Conservation (phyloP, 2,888 invertebrate genomes). For the Xylota segnis region DNA sequence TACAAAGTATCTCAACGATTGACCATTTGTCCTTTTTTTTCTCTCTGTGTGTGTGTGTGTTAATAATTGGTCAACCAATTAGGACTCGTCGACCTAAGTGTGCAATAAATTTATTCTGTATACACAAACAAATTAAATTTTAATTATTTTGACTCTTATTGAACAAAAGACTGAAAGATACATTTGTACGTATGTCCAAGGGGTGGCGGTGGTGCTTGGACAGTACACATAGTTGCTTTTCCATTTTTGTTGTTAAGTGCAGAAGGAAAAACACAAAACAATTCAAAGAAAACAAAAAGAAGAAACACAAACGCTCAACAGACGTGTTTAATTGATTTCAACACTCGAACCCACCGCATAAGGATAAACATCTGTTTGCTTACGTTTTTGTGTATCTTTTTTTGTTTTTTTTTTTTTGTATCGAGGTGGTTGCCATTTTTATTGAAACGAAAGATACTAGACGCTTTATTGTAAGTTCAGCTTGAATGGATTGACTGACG, state of each 20-base stretch:
- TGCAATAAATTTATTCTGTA: slow-evolving; percentile 14
- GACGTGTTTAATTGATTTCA: slow-evolving; percentile 68
- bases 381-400: slow-evolving; percentile 28
- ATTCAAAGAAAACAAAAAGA: slow-evolving; percentile 3
- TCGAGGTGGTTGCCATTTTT: slow-evolving; percentile 43
- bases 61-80: slow-evolving; percentile 42
- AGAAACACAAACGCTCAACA: slow-evolving; percentile 23
- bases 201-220: background rate
- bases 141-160: slow-evolving; percentile 35
- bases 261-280: slow-evolving; percentile 13
- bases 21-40: slow-evolving; percentile 11
- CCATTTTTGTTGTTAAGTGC: slow-evolving; percentile 32
- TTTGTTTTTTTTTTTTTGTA: slow-evolving; percentile 6
- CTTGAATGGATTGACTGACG: slow-evolving; percentile 11
- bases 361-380: slow-evolving; percentile 62
- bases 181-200: background rate
- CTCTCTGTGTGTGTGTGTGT: background rate
- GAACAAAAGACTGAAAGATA: background rate
- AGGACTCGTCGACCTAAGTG: slow-evolving; percentile 18
- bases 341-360: slow-evolving; percentile 61
- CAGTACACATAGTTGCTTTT: slow-evolving; percentile 23
- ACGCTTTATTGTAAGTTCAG: slow-evolving; percentile 20
- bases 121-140: slow-evolving; percentile 15
- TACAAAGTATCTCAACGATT: background rate
- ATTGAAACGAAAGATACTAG: slow-evolving; percentile 19